Evolutionary conservation across 2,797 vertebrate species (phyloP).

Genomic region (Coilia nasus): DNA sequence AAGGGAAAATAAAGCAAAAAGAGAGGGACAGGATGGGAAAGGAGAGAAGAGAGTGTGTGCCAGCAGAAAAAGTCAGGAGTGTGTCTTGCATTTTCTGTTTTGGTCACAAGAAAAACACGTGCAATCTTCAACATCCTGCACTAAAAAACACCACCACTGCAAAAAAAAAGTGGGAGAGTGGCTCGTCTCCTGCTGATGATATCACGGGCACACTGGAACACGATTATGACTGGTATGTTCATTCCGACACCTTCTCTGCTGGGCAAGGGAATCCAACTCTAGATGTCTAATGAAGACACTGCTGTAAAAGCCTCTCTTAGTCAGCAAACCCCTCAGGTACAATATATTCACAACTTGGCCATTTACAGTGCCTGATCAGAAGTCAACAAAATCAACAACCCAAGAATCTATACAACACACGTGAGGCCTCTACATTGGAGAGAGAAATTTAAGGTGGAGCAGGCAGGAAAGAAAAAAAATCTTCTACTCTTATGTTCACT

Average conservation of each 20-base stretch:
- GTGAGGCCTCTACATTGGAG: background rate
- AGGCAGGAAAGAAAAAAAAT: background rate
- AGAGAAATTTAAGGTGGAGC: background rate
- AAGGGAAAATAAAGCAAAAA: background rate
- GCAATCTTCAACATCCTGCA: background rate
- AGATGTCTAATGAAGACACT: background rate
- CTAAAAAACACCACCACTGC: background rate
- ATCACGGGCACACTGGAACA: background rate
- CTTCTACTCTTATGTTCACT: background rate
- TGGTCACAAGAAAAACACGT: slow-evolving; percentile 13
- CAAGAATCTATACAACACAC: slow-evolving; percentile 21
- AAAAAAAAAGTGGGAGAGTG: background rate
- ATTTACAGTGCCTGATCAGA: slow-evolving; percentile 9
- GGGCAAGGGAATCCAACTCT: slow-evolving; percentile 12
- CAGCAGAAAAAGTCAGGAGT: background rate
- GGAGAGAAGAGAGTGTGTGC: background rate
- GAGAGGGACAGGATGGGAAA: background rate
- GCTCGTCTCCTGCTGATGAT: background rate
- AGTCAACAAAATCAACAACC: slow-evolving; percentile 25
- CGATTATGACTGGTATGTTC: background rate
- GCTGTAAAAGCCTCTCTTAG: background rate
- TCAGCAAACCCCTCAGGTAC: background rate
- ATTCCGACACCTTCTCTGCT: slow-evolving; percentile 12
- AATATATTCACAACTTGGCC: slow-evolving; percentile 23
- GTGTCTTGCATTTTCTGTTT: slow-evolving; percentile 8